phyloP scores from a whole-genome alignment of 2,113 vertebrate species.

The Hippolais icterina region DNA sequence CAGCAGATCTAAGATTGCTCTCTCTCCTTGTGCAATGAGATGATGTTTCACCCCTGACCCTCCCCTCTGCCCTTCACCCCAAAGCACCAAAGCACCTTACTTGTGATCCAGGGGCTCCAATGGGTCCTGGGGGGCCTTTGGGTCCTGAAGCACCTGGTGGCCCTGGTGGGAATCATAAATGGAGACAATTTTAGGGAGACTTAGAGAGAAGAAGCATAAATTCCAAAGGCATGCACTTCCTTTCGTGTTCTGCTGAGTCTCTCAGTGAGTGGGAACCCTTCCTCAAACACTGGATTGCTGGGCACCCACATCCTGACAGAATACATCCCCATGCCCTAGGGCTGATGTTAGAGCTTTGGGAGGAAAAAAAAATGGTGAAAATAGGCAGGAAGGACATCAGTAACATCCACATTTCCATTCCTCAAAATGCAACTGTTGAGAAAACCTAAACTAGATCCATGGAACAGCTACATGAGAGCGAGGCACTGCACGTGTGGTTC shows the following conservation, averaged over 20 bases:
- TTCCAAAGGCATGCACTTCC: background rate
- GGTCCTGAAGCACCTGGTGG: constrained; percentile 81
- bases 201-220: background rate
- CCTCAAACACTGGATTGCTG: background rate
- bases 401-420: background rate
- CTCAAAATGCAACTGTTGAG: background rate
- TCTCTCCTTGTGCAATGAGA: background rate
- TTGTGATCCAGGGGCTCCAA: constrained; percentile 82
- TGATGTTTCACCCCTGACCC: background rate
- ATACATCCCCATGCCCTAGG: background rate
- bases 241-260: background rate
- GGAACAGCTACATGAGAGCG: background rate
- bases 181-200: background rate
- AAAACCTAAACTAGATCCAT: background rate
- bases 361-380: background rate
- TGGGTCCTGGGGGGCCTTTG: constrained; percentile 79
- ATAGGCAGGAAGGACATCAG: background rate
- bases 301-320: background rate
- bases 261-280: background rate
- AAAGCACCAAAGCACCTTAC: constrained; percentile 70
- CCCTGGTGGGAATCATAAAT: constrained; percentile 54
- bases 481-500: background rate
- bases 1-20: background rate
- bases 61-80: background rate
- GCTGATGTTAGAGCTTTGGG: background rate